Evolutionary conservation across 2,113 vertebrate species (phyloP).

Genomic region (Oreochromis tanganicae): DNA sequence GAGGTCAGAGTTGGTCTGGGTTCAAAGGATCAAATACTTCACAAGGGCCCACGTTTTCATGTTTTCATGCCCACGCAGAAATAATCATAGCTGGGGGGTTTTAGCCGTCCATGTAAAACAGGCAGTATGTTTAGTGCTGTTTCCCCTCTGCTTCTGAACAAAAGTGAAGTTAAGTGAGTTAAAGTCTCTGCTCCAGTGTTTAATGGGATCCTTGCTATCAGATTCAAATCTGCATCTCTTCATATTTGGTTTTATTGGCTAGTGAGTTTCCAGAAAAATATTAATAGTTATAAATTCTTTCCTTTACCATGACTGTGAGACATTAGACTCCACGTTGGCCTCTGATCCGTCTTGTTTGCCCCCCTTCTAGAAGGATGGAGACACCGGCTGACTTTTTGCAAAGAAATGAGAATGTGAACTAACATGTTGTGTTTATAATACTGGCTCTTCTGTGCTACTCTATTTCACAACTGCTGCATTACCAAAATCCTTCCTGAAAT

Average conservation of each 20-base stretch:
- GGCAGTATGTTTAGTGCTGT: not conserved
- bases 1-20: not conserved
- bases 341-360: not conserved
- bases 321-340: not conserved
- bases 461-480: not conserved
- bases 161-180: not conserved
- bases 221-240: not conserved
- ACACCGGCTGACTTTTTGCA: not conserved
- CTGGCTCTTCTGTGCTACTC: not conserved
- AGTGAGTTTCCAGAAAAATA: not conserved
- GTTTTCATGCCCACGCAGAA: not conserved
- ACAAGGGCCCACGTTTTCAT: not conserved
- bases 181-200: not conserved
- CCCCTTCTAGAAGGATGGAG: not conserved
- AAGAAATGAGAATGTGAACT: not conserved
- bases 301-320: not conserved
- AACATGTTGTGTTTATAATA: not conserved
- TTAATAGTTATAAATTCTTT: not conserved
- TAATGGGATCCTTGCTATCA: not conserved
- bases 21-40: not conserved
- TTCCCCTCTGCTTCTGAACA: not conserved
- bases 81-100: not conserved
- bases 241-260: not conserved
- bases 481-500: not conserved
- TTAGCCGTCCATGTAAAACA: not conserved